Conservation (phyloP, 2,797 vertebrate genomes). For the Masticophis lateralis region DNA sequence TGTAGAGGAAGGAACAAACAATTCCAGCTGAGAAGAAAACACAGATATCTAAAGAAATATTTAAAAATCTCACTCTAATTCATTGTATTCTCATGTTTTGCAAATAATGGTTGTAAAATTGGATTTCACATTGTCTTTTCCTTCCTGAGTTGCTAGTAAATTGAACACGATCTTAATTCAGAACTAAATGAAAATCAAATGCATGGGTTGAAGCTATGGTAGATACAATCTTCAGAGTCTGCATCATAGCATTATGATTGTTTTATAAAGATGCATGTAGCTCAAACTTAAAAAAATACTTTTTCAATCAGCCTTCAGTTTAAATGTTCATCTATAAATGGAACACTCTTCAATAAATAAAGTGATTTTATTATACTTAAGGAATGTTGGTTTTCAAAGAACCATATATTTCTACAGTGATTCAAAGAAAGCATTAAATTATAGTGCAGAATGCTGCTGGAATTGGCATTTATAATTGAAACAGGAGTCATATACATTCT, state of each 20-base stretch:
- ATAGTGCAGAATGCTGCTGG: not conserved
- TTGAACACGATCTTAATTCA: not conserved
- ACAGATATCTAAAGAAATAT: not conserved
- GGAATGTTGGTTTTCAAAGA: not conserved
- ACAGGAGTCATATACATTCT: not conserved
- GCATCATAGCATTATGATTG: conserved; percentile 5
- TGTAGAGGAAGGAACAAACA: conserved; percentile 55
- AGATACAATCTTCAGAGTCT: conserved; percentile 1
- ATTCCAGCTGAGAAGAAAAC: not conserved
- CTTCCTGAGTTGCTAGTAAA: not conserved
- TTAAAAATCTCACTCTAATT: not conserved
- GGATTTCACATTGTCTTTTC: conserved; percentile 2
- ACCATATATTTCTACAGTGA: not conserved
- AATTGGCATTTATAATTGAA: not conserved
- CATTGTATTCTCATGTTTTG: not conserved
- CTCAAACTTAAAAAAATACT: not conserved
- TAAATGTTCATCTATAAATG: not conserved
- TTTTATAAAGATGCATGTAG: not conserved
- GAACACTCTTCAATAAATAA: not conserved
- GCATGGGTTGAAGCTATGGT: not conserved
- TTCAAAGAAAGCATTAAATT: not conserved
- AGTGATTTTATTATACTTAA: not conserved
- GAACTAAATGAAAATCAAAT: conserved; percentile 7
- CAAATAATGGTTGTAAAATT: conserved; percentile 4
- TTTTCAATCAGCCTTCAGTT: conserved; percentile 15